These are phyloP conservation scores for Trypoxylus dichotomus DNA, from an alignment of 1,140 invertebrate genomes.

Conservation along the genomic window DNA sequence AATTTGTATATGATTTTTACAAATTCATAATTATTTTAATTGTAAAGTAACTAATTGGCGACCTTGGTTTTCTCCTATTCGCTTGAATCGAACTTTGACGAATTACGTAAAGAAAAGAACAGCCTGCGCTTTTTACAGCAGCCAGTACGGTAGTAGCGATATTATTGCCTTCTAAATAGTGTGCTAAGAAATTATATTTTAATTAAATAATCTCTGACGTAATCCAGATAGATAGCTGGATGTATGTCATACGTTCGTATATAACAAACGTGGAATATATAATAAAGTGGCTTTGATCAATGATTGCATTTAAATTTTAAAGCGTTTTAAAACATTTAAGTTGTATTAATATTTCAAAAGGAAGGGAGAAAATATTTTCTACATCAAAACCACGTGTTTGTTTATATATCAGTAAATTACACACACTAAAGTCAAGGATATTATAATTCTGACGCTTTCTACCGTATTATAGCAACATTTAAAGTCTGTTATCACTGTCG, in stretches of 20 bases:
- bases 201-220: neutral
- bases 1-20: neutral
- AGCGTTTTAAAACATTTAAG: no score
- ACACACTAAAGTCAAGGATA: slow-evolving; percentile 16
- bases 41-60: neutral
- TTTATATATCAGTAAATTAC: slow-evolving; percentile 19
- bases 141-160: neutral
- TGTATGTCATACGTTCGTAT: neutral
- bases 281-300: neutral
- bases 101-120: slow-evolving; percentile 1
- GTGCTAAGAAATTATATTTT: neutral
- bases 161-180: no score
- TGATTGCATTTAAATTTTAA: neutral
- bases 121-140: neutral
- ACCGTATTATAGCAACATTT: neutral
- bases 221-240: neutral
- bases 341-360: neutral
- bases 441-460: neutral
- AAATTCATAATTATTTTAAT: neutral
- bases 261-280: neutral
- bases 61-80: slow-evolving; percentile 8
- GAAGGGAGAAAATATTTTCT: neutral
- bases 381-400: slow-evolving; percentile 4
- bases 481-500: neutral
- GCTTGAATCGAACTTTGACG: neutral